Evolutionary conservation across 2,113 vertebrate species (phyloP).

Genomic region (Lagopus muta): DNA sequence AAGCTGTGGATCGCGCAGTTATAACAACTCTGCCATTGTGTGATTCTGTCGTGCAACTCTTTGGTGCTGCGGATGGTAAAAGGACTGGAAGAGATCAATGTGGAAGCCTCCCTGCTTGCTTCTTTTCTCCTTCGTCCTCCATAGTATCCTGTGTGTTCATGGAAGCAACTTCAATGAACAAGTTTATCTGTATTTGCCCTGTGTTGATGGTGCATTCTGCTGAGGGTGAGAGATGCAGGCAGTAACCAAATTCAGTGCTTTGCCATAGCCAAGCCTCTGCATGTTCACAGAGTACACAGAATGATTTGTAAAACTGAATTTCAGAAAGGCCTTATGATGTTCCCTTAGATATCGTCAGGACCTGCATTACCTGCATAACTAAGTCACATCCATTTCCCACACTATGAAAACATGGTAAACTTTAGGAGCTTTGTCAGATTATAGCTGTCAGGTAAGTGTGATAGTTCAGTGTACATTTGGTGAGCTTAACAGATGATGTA

Average conservation of each 20-base stretch:
- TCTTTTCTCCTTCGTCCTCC: not conserved
- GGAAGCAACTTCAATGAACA: not conserved
- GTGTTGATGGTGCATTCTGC: not conserved
- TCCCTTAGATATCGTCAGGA: accelerated
- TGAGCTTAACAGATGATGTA: not conserved
- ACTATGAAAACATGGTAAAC: not conserved
- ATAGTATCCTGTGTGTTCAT: not conserved
- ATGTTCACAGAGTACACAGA: not conserved
- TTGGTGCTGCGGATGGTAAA: not conserved
- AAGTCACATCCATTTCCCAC: not conserved
- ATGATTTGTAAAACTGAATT: not conserved
- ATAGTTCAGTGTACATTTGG: not conserved
- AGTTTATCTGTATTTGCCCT: not conserved
- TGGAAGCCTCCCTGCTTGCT: not conserved
- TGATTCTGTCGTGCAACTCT: not conserved
- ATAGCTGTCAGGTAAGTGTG: not conserved
- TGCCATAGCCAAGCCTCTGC: not conserved
- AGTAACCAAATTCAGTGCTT: not conserved
- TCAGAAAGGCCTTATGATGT: not conserved
- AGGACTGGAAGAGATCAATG: not conserved
- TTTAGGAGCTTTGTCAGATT: not conserved
- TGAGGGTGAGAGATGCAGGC: not conserved
- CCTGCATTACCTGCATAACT: not conserved
- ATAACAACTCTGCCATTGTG: not conserved
- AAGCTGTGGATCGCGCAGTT: not conserved